Evolutionary conservation across 1,140 invertebrate genomes (phyloP), one percentile per base, ranked within the genome.

Genomic region (Hylyphantes graminicola): DNA sequence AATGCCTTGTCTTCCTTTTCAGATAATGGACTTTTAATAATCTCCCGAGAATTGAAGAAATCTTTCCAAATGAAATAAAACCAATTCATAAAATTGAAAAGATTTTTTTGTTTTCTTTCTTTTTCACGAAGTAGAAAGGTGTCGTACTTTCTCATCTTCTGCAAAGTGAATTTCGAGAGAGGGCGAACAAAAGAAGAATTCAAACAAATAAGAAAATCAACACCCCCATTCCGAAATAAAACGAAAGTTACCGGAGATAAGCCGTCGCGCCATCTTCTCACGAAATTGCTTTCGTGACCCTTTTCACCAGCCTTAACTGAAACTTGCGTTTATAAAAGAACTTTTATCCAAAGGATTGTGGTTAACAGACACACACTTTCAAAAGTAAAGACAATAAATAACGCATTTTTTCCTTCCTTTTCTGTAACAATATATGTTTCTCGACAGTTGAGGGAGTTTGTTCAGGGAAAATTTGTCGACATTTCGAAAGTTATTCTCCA

Each of bases 181-280:
- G 48, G 4, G 21, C 7, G 19, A 35, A 13, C 12, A 67, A 51
- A 8, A n/a, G 21, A 19, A 70, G 19, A 17, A 70, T 19, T 70
- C n/a, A 70, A 70, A 70, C n/a, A 17, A 70, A 19, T 53, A 17
- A 70, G 50, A 51, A 35, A 70, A 17, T 53, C 48, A n/a, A 17
- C 50, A 70, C 13, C 12, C 51, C 6, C 15, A 19, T 54, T 17
- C 48, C 2, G 50, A 11, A 17, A 19, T 19, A 51, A 70, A 70
- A 11, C 13, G 50, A n/a, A 48, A 51, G 54, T 70, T 70, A 53
- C 68, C 8, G n/a, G n/a, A 19, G n/a, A 70, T 70, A 70, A 70
- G 54, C 10, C 13, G 50, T n/a, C n/a, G 51, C 9, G 15, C 68
- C 53, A 70, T 17, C 48, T 70, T 8, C 48, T 15, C 10, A 15